Percentiles rank a stretch among this genome's conserved stretches.
These are phyloP conservation scores for Dryococelus australis DNA, from an alignment of 2,888 invertebrate genomes.

Conservation along the genomic window DNA sequence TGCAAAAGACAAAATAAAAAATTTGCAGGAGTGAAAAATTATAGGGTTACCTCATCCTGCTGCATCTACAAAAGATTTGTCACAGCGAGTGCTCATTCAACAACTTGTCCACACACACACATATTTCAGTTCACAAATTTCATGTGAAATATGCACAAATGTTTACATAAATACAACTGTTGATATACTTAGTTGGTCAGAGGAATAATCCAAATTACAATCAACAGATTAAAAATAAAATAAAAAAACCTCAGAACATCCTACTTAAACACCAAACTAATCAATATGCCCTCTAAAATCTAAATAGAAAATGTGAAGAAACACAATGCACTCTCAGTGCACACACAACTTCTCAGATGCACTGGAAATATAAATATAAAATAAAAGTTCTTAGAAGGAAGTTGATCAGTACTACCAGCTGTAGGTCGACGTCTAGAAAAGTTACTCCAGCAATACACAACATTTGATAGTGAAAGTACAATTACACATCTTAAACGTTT, in stretches of 20 bases:
- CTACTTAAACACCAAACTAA: neutral
- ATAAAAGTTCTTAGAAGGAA: neutral
- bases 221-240: conserved; percentile 18
- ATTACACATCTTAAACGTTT: conserved; percentile 3
- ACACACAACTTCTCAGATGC: neutral
- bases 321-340: conserved; percentile 7
- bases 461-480: neutral
- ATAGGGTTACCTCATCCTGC: neutral
- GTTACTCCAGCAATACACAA: conserved; percentile 16
- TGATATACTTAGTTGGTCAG: conserved; percentile 16
- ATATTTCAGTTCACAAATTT: neutral
- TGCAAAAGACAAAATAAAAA: neutral
- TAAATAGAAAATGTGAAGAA: conserved; percentile 29
- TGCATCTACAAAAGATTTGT: neutral
- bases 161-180: conserved; percentile 19
- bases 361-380: neutral
- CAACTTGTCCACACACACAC: neutral
- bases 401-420: neutral
- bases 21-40: neutral
- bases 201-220: conserved; percentile 6
- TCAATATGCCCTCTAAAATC: conserved; percentile 19
- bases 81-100: neutral
- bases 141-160: conserved; percentile 23
- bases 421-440: conserved; percentile 13
- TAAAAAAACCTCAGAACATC: conserved; percentile 17